These are phyloP conservation scores for Benitochromis conjunctus DNA, from an alignment of 2,113 vertebrate genomes.

Conservation along the genomic window DNA sequence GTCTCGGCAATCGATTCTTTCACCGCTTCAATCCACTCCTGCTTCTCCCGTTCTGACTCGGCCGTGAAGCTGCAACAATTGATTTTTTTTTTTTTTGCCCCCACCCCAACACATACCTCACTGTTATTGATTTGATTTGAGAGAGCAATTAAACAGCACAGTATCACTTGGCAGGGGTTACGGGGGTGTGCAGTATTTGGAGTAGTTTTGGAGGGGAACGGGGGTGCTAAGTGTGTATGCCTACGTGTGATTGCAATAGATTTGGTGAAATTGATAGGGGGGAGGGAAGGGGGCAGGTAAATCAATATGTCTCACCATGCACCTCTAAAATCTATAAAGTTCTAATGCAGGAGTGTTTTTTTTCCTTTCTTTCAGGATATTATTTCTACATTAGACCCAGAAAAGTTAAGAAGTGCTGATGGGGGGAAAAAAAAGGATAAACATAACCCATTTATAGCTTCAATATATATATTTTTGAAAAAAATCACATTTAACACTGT, in stretches of 20 bases:
- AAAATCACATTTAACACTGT: background rate
- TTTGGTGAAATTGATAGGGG: conserved; percentile 41
- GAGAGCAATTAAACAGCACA: conserved; percentile 76
- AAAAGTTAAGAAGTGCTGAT: background rate
- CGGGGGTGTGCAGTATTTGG: conserved; percentile 11
- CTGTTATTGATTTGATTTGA: conserved; percentile 80
- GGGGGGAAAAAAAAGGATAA: background rate
- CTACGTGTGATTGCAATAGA: conserved; percentile 41
- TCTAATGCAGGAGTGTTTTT: conserved; percentile 11
- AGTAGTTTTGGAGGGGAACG: conserved; percentile 2
- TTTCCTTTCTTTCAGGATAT: background rate
- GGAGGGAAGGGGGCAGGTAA: conserved; percentile 8
- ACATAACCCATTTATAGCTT: background rate
- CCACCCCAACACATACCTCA: conserved; percentile 36
- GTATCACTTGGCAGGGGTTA: conserved; percentile 35
- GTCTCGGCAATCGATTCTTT: conserved; percentile 95
- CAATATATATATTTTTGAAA: background rate
- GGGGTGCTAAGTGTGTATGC: background rate
- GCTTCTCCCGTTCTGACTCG: conserved; percentile 90
- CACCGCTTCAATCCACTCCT: conserved; percentile 93
- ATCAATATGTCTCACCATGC: conserved; percentile 43
- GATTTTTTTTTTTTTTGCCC: conserved; percentile 42
- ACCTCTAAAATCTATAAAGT: conserved; percentile 34
- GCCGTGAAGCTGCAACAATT: conserved; percentile 92
- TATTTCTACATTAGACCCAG: background rate